Evolutionary conservation across 2,113 vertebrate genomes (phyloP).

Genomic region (Engraulis encrasicolus): DNA sequence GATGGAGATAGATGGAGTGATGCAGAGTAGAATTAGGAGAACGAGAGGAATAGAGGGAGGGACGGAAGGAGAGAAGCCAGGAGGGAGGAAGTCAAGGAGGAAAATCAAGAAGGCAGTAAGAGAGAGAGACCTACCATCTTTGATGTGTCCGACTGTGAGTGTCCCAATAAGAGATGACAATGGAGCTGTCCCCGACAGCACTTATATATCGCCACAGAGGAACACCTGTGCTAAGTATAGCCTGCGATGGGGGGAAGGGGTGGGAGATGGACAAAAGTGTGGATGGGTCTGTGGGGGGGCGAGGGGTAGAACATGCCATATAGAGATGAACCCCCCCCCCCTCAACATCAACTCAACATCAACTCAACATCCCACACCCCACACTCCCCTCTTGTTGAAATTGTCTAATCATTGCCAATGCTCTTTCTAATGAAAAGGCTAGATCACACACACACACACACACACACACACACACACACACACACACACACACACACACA

Average conservation of each 20-base stretch:
- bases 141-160: constrained; percentile 42
- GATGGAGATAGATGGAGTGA: background rate
- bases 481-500: no score
- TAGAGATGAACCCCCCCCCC: constrained; percentile 42
- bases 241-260: constrained; percentile 42
- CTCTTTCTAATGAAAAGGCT: no score
- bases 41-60: no score
- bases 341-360: no score
- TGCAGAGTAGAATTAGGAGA: no score
- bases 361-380: no score
- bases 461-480: no score
- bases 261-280: no score
- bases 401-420: no score
- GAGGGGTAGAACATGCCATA: constrained; percentile 57
- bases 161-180: constrained; percentile 27
- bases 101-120: background rate
- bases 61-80: no score
- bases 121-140: constrained; percentile 56
- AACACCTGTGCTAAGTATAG: constrained; percentile 65
- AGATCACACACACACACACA: no score
- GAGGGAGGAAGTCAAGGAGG: no score
- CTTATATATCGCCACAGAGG: constrained; percentile 58
- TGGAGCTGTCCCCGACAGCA: constrained; percentile 17
- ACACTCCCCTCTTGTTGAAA: background rate
- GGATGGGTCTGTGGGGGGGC: constrained; percentile 41